Base-by-base conservation (phyloP, 2,113 vertebrate genomes). In the Sisor rabdophorus region DNA sequence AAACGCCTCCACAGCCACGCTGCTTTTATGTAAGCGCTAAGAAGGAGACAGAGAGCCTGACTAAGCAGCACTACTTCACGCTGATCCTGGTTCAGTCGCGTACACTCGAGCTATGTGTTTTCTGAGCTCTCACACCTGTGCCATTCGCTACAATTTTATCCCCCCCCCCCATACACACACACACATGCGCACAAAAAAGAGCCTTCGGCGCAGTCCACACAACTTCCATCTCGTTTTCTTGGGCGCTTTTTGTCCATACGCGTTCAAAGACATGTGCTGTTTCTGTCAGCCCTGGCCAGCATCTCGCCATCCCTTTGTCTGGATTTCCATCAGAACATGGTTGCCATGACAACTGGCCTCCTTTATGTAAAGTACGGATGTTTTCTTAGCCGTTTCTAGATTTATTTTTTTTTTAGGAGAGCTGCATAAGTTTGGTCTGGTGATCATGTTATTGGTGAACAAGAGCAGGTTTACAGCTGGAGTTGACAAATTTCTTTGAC, bases 1-100 rank as follows among this genome's bases (percentile, higher is more conserved):
- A 86, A 86, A 81, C 75, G 63, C 84, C 81, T 86, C 83, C 84
- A 82, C 76, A 77, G 54, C 75, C 71, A 16, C 20, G 7, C 72
- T 67, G n/a, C 61, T 53, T 82, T 87, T 87, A 80, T 63, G 47
- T 84, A 85, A 85, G 48, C 19, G 59, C 28, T 32, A 75, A 78
- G 19, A 71, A 26, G 20, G 77, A 75, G 77, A 50, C 20, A 63
- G 73, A 60, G 32, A 52, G 54, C 53, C 61, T 78, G 70, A 32
- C 40, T 44, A 9, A 44, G 40, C 52, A 30, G 70, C 63, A 79
- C 47, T 59, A 73, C 76, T 30, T 58, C 56, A 54, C 32, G 64
- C 48, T 69, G 61, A 73, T 76, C 75, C 59, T 50, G 54, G 64
- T 70, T 74, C 56, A 56, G 52, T 61, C n/a, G 76, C 19, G 11